Percentiles rank a stretch among this genome's conserved stretches.
Evolutionary conservation across 2,113 vertebrate genomes (phyloP).

Genomic region (Tragelaphus buxtoni): DNA sequence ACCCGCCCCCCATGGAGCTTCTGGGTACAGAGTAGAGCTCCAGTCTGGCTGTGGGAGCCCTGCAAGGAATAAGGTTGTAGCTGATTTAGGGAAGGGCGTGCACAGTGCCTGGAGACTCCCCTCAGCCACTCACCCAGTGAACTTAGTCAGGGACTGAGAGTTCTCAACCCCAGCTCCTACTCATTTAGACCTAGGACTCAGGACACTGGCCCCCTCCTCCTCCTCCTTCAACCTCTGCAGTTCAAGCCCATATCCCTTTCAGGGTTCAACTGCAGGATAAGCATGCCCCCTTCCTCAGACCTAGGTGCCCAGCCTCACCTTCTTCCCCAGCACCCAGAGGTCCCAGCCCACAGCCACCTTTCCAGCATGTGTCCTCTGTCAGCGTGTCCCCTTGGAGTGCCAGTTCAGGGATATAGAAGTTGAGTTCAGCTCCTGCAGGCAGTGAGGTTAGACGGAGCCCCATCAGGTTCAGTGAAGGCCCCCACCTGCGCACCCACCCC

Average conservation of each 20-base stretch:
- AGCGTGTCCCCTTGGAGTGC: not conserved
- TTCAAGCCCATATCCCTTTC: not conserved
- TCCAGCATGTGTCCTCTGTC: constrained; percentile 8
- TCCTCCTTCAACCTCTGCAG: not conserved
- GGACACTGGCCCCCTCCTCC: not conserved
- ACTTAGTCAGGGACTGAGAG: not conserved
- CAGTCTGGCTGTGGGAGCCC: constrained; percentile 32
- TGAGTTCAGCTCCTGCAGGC: constrained; percentile 53
- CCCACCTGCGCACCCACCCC: not conserved
- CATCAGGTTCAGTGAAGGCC: not conserved
- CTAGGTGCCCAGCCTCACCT: not conserved
- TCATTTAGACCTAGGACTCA: not conserved
- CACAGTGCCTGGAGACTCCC: not conserved
- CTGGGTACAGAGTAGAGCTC: not conserved
- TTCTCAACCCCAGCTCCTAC: not conserved
- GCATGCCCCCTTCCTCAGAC: not conserved
- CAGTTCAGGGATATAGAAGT: constrained; percentile 52
- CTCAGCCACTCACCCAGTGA: not conserved
- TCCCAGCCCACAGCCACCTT: not conserved
- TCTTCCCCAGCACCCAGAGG: not conserved
- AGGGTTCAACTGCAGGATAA: not conserved
- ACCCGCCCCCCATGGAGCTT: constrained; percentile 28
- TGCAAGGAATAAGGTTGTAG: not conserved
- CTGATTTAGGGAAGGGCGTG: not conserved
- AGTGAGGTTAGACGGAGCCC: not conserved